Percentiles rank a stretch among this genome's conserved stretches.
phyloP scores from a whole-genome alignment of 2,113 vertebrate species.

The Menura novaehollandiae region DNA sequence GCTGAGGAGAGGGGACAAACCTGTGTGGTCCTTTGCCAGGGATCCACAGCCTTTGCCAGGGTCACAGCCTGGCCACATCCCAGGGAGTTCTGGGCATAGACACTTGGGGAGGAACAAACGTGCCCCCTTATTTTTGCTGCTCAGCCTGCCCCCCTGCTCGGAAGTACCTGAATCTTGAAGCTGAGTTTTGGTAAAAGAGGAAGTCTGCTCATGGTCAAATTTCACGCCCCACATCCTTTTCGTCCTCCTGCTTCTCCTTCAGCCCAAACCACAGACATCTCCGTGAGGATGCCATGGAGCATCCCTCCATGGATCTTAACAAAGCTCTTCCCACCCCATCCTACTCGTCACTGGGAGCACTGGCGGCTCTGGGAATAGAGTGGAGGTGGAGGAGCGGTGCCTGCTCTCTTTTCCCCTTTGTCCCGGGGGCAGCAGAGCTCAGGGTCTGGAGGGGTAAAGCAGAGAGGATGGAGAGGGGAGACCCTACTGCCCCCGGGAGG shows the following conservation, averaged over 20 bases:
- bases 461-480: not conserved
- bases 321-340: not conserved
- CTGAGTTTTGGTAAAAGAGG: not conserved
- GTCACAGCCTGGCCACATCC: not conserved
- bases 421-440: not conserved
- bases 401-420: not conserved
- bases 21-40: rapidly evolving
- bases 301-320: not conserved
- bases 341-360: not conserved
- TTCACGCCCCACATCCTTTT: not conserved
- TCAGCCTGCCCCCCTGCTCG: not conserved
- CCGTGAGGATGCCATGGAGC: not conserved
- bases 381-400: not conserved
- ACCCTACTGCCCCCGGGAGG: not conserved
- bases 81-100: not conserved
- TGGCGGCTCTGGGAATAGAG: not conserved
- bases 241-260: not conserved
- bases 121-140: not conserved
- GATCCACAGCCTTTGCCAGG: not conserved
- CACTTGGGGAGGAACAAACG: rapidly evolving
- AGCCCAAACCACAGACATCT: not conserved
- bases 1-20: not conserved
- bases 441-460: not conserved
- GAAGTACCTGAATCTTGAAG: not conserved
- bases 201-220: not conserved